These are phyloP conservation scores for Lasiurus cinereus DNA, from an alignment of 2,113 vertebrate species.

Conservation along the genomic window DNA sequence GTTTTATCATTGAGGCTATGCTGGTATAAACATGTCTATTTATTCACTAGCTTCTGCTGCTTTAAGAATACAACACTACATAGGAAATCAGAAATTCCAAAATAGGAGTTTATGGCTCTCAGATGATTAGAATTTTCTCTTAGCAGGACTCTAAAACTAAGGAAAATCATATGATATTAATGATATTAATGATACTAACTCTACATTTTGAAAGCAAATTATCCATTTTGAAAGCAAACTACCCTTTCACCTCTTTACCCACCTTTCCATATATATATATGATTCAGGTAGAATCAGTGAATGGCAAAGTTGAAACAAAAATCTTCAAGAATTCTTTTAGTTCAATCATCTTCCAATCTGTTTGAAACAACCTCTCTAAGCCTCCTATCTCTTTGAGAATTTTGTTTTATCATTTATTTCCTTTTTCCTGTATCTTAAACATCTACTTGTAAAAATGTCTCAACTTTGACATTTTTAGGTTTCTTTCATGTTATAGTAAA, in stretches of 20 bases:
- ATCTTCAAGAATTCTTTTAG: background rate
- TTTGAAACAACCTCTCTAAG: background rate
- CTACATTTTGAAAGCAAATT: background rate
- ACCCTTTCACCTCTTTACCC: background rate
- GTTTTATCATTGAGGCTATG: background rate
- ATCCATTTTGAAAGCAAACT: background rate
- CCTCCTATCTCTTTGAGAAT: background rate
- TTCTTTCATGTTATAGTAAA: background rate
- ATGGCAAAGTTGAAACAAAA: background rate
- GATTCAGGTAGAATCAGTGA: background rate
- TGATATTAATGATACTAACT: background rate
- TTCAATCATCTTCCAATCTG: background rate
- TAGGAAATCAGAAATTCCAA: background rate
- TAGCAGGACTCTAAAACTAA: background rate
- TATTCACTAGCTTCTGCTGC: background rate
- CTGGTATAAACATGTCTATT: background rate
- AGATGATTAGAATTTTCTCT: background rate
- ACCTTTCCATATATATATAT: background rate
- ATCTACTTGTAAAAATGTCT: background rate
- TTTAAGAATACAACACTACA: background rate
- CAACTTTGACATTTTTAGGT: background rate
- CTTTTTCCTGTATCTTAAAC: background rate
- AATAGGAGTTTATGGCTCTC: background rate
- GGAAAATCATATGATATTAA: background rate
- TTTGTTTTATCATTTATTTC: slow-evolving; percentile 16